Conservation (phyloP, 2,113 vertebrate genomes). For the Capreolus pygargus region DNA sequence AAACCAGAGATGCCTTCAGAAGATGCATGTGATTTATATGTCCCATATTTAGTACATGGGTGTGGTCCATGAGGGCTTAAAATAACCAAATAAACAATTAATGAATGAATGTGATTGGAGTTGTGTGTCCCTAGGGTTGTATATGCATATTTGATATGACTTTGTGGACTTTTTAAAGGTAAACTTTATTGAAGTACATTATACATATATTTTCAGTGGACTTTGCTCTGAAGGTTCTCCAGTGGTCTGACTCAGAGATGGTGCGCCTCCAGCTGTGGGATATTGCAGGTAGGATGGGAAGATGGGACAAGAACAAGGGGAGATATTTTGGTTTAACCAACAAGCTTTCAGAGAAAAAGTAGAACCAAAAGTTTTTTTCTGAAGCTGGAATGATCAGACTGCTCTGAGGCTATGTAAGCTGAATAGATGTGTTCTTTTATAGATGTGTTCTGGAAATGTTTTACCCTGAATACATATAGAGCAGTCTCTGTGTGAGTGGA, state of each 20-base stretch:
- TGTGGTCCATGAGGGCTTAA: background rate
- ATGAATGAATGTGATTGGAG: background rate
- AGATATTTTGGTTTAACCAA: background rate
- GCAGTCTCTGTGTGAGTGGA: background rate
- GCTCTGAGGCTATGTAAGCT: background rate
- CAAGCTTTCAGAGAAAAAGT: background rate
- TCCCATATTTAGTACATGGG: background rate
- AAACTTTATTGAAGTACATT: background rate
- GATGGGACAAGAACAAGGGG: background rate
- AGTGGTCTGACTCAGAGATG: slow-evolving; percentile 89
- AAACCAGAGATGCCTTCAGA: background rate
- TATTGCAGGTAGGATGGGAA: slow-evolving; percentile 86
- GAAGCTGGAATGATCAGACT: background rate
- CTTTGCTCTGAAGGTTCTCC: slow-evolving; percentile 90
- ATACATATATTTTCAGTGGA: slow-evolving; percentile 83
- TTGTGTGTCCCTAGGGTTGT: background rate
- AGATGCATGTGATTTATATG: background rate
- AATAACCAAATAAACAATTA: background rate
- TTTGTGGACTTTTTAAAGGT: slow-evolving; percentile 77
- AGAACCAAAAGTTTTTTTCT: background rate
- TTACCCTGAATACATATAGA: background rate
- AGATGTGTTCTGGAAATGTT: background rate
- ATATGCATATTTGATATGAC: background rate
- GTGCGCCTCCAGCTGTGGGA: slow-evolving; percentile 92
- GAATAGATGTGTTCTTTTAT: background rate